Conservation (phyloP, 1,140 invertebrate species). For the Temnothorax longispinosus region DNA sequence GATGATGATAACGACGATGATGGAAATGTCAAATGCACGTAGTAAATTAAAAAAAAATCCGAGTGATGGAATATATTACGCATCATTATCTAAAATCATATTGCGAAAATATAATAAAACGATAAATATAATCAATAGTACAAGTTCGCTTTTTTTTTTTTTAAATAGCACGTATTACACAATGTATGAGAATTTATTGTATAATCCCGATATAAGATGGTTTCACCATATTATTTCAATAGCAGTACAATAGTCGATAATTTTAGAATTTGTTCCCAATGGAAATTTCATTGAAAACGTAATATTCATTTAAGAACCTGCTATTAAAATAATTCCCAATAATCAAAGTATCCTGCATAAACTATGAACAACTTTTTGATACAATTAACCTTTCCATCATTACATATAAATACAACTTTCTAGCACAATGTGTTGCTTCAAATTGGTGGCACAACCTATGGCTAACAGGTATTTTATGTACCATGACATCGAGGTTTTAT, state of each 20-base stretch:
- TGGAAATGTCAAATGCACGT: constrained; percentile 61
- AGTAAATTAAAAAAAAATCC: constrained; percentile 15
- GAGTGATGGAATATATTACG: background rate
- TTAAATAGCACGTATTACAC: constrained; percentile 4
- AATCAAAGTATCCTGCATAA: background rate
- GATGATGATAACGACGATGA: constrained; percentile 4
- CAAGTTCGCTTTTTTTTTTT: background rate
- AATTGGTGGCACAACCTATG: constrained; percentile 69
- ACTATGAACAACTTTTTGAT: constrained; percentile 50
- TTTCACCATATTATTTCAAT: background rate
- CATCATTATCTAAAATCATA: constrained; percentile 8
- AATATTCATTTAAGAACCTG: background rate
- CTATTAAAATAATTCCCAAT: background rate
- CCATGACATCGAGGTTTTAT: constrained; percentile 53
- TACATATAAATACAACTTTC: constrained; percentile 68
- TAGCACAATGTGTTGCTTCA: constrained; percentile 65
- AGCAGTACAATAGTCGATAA: background rate
- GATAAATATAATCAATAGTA: background rate
- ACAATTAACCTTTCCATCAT: constrained; percentile 66
- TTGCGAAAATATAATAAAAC: constrained; percentile 23
- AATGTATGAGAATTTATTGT: constrained; percentile 11
- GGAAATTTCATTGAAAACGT: background rate
- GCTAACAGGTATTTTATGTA: constrained; percentile 72
- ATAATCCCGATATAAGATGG: background rate
- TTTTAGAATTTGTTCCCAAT: background rate